Percentiles rank a stretch among this genome's conserved stretches.
Conservation (phyloP, 2,888 invertebrate species). For the Drosophila nr. perissopoda region DNA sequence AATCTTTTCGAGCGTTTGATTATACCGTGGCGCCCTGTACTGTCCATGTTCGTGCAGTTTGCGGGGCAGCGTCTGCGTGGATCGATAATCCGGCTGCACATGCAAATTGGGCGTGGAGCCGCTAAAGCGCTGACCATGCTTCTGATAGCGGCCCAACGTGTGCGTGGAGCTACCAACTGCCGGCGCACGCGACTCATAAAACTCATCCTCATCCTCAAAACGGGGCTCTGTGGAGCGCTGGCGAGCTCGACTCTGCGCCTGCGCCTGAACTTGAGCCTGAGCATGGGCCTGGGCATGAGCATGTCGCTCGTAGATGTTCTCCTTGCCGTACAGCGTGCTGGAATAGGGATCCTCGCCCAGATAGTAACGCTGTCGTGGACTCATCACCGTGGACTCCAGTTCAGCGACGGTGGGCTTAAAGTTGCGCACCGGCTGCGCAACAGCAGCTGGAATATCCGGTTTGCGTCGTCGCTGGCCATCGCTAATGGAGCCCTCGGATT, state of each 20-base stretch:
- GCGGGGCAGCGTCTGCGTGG: constrained; percentile 91
- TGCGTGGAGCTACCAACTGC: constrained; percentile 84
- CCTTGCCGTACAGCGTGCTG: constrained; percentile 92
- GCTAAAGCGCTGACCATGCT: constrained; percentile 91
- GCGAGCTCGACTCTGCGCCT: constrained; percentile 15
- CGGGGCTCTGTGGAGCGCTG: constrained; percentile 49
- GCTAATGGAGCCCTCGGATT: constrained; percentile 61
- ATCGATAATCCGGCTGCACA: constrained; percentile 85
- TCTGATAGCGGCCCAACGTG: constrained; percentile 93
- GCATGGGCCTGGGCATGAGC: constrained; percentile 12
- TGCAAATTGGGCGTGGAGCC: constrained; percentile 86
- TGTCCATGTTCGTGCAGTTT: constrained; percentile 84
- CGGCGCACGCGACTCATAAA: constrained; percentile 54
- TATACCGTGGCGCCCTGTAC: constrained; percentile 30
- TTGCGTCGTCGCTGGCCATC: constrained; percentile 42
- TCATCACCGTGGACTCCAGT: constrained; percentile 80
- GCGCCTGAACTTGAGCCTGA: constrained; percentile 15
- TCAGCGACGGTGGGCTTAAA: constrained; percentile 52
- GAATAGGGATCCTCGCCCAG: constrained; percentile 95
- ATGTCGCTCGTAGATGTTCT: constrained; percentile 90
- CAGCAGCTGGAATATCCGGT: not conserved
- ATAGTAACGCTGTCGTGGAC: constrained; percentile 91
- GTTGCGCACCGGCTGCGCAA: constrained; percentile 15
- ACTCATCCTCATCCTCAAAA: constrained; percentile 60
- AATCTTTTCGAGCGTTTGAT: constrained; percentile 39